These are phyloP conservation scores for Anomalospiza imberbis DNA, from an alignment of 2,797 vertebrate species.

Conservation along the genomic window DNA sequence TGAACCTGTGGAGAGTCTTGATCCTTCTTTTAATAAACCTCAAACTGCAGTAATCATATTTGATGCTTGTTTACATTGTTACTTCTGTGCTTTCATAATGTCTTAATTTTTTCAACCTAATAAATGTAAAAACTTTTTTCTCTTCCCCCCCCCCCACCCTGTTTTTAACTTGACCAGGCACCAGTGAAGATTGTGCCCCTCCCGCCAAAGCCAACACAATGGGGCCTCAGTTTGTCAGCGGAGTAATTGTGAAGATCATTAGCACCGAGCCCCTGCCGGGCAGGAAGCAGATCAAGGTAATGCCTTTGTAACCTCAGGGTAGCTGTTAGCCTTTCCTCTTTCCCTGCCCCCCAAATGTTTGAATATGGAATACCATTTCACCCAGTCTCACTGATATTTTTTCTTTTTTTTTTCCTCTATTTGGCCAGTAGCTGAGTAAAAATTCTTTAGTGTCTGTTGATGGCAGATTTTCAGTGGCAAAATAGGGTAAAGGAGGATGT, in stretches of 20 bases:
- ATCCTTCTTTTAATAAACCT: not conserved
- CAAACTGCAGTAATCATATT: not conserved
- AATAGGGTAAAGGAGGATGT: not conserved
- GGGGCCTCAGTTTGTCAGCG: conserved; percentile 88
- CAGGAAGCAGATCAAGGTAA: conserved; percentile 89
- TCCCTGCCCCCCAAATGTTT: not conserved
- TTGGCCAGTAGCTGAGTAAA: not conserved
- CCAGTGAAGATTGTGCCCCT: conserved; percentile 8
- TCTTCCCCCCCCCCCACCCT: fast-evolving
- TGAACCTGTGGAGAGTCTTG: not conserved
- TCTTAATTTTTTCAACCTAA: not conserved
- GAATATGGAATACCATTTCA: conserved; percentile 2
- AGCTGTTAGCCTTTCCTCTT: conserved; percentile 30
- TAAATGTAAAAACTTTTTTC: not conserved
- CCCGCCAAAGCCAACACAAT: conserved; percentile 71
- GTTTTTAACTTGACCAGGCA: conserved; percentile 33
- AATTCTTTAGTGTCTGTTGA: not conserved
- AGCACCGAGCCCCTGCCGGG: conserved; percentile 84
- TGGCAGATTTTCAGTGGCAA: not conserved
- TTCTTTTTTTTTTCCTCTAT: not conserved
- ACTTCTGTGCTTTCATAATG: not conserved
- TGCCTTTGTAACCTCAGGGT: conserved; percentile 40
- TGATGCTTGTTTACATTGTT: not conserved
- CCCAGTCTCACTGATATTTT: not conserved
- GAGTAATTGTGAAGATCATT: conserved; percentile 93